These are phyloP conservation scores for Agrotis segetum DNA, from an alignment of 2,888 invertebrate genomes.

Conservation along the genomic window DNA sequence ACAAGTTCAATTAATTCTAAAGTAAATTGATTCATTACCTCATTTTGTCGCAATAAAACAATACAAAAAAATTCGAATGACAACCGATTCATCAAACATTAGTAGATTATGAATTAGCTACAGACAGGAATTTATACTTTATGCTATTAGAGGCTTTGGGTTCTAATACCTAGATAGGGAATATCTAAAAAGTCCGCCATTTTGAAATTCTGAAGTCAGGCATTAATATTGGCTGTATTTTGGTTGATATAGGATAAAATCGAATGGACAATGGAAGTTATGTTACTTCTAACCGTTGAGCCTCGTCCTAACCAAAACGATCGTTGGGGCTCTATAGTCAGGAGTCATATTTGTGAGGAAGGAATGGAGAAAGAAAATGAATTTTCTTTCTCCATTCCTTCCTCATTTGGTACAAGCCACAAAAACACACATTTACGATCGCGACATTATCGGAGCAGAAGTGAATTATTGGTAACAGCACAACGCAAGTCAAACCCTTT, in stretches of 20 bases:
- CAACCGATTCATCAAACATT: not conserved
- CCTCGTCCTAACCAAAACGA: too few species aligned
- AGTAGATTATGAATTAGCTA: not conserved
- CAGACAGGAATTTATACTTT: not conserved
- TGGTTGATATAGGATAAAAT: not conserved
- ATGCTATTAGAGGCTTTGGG: not conserved
- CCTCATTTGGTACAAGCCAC: too few species aligned
- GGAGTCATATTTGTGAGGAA: too few species aligned
- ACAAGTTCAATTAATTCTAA: not conserved
- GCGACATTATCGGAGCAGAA: too few species aligned
- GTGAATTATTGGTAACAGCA: not conserved
- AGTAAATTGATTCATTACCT: too few species aligned
- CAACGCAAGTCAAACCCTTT: not conserved
- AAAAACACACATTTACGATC: too few species aligned
- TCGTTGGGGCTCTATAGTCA: too few species aligned
- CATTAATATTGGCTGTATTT: slow-evolving; percentile 7
- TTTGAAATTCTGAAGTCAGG: not conserved
- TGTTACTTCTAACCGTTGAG: too few species aligned
- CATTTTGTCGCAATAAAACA: too few species aligned
- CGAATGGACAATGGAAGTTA: not conserved
- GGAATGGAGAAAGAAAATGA: too few species aligned
- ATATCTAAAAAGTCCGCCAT: not conserved
- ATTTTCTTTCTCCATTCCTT: too few species aligned
- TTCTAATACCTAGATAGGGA: not conserved
- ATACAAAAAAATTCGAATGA: too few species aligned